A percentile compares a stretch with the other conserved stretches of the same genome.
Evolutionary conservation across 2,888 invertebrate genomes (phyloP).

Genomic region (Isotomurus palustris): DNA sequence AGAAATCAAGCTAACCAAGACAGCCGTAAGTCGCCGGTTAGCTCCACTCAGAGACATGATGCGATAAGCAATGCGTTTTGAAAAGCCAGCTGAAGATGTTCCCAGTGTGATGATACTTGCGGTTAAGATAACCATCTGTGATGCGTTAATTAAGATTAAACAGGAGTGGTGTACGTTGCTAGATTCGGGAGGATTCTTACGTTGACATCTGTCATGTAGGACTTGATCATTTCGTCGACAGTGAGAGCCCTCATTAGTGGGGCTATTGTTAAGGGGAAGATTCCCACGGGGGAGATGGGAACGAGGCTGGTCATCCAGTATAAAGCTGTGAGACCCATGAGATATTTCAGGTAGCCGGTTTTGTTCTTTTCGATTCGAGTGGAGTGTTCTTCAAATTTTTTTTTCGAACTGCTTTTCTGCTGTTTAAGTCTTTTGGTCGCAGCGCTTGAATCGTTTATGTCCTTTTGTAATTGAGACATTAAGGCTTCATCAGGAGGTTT

Average conservation of each 20-base stretch:
- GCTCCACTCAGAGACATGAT: conserved; percentile 7
- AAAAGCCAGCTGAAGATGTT: conserved; percentile 6
- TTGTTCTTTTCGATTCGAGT: too few relatives aligned
- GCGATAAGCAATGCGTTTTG: conserved; percentile 8
- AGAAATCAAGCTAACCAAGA: background rate
- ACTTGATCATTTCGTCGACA: background rate
- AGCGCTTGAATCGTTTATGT: too few relatives aligned
- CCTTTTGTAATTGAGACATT: too few relatives aligned
- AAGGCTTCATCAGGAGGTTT: too few relatives aligned
- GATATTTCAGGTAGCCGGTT: too few relatives aligned
- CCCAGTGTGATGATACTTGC: conserved; percentile 8
- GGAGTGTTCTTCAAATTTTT: background rate
- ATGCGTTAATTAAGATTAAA: too few relatives aligned
- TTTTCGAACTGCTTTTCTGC: too few relatives aligned
- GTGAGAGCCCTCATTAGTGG: conserved; percentile 6
- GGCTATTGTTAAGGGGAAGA: conserved; percentile 7
- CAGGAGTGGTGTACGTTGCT: too few relatives aligned
- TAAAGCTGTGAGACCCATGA: too few relatives aligned
- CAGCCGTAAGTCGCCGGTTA: background rate
- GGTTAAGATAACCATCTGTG: conserved; percentile 14
- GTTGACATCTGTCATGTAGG: conserved; percentile 15
- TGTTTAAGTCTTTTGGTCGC: too few relatives aligned
- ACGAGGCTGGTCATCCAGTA: background rate
- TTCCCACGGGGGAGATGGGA: background rate
- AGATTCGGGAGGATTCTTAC: background rate